phyloP scores from a whole-genome alignment of 2,797 vertebrate genomes.

The Pseudochirops cupreus region DNA sequence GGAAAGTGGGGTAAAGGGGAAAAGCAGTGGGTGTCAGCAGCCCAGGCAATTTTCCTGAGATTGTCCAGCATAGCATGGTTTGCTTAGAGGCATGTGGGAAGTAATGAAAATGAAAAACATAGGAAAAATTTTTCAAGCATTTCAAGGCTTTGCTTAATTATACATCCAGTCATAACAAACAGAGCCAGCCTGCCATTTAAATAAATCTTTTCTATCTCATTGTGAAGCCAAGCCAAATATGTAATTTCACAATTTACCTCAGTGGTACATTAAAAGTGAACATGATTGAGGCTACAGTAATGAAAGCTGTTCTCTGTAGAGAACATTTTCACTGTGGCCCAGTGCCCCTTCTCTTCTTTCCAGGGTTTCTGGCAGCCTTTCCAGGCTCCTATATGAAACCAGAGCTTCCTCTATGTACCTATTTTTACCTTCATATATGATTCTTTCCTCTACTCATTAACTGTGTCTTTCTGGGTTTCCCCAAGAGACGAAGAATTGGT shows the following conservation, averaged over 20 bases:
- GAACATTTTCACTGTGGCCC: not conserved
- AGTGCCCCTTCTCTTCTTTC: not conserved
- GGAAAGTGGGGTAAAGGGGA: not conserved
- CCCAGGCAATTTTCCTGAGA: not conserved
- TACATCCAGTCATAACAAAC: conserved; percentile 13
- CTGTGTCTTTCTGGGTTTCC: not conserved
- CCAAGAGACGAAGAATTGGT: conserved; percentile 19
- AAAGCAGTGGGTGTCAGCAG: not conserved
- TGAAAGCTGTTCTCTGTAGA: not conserved
- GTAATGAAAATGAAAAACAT: conserved; percentile 27
- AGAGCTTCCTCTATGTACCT: not conserved
- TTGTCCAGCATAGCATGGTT: conserved; percentile 22
- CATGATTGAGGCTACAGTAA: not conserved
- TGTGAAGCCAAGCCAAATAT: conserved; percentile 51
- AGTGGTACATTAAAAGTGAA: conserved; percentile 13
- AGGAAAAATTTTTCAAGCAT: not conserved
- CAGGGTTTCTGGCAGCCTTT: not conserved
- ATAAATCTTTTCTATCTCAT: conserved; percentile 43
- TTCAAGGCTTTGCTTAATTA: conserved; percentile 27
- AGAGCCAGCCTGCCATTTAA: conserved; percentile 44
- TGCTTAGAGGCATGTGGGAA: conserved; percentile 41
- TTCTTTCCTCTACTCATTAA: not conserved
- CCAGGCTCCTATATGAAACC: not conserved
- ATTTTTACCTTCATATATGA: not conserved
- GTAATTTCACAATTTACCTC: conserved; percentile 39